A percentile compares a stretch with the other conserved stretches of the same genome.
Evolutionary conservation across 2,888 invertebrate species (phyloP).

Genomic region (Linhomoeus sp.): DNA sequence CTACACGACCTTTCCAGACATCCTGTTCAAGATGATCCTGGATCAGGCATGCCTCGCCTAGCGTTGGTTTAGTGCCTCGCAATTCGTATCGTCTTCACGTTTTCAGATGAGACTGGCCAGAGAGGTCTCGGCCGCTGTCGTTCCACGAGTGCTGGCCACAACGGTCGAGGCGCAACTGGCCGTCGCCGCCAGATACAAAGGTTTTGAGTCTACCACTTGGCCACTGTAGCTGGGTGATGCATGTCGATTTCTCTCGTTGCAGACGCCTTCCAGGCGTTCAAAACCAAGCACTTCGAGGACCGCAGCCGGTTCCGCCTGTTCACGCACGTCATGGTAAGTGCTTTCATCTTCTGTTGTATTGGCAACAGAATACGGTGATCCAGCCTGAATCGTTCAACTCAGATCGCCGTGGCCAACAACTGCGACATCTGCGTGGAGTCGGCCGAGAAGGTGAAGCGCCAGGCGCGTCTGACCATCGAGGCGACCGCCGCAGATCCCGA

Average conservation of each 20-base stretch:
- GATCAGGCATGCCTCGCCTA: slow-evolving; percentile 57
- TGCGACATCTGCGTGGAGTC: slow-evolving; percentile 71
- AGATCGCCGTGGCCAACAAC: slow-evolving; percentile 70
- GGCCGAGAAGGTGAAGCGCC: slow-evolving; percentile 34
- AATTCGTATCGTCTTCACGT: too few species aligned
- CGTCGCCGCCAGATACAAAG: neutral
- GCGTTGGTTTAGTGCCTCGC: too few species aligned
- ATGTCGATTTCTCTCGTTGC: too few species aligned
- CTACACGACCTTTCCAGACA: slow-evolving; percentile 79
- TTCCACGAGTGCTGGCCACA: neutral
- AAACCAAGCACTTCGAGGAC: slow-evolving; percentile 73
- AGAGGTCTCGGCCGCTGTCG: neutral
- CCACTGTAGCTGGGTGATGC: too few species aligned
- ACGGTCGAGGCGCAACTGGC: neutral
- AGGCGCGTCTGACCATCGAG: slow-evolving; percentile 17
- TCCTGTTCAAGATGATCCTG: slow-evolving; percentile 94
- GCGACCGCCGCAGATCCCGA: neutral
- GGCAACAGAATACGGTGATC: too few species aligned
- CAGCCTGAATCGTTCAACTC: slow-evolving; percentile 1
- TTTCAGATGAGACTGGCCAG: too few species aligned
- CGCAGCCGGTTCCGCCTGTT: slow-evolving; percentile 45
- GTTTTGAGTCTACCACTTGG: slow-evolving; percentile 1
- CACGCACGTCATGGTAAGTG: neutral
- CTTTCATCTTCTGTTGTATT: too few species aligned
- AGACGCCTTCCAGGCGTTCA: slow-evolving; percentile 68